phyloP scores from a whole-genome alignment of 2,888 invertebrate species.

The Mylabris sibirica region DNA sequence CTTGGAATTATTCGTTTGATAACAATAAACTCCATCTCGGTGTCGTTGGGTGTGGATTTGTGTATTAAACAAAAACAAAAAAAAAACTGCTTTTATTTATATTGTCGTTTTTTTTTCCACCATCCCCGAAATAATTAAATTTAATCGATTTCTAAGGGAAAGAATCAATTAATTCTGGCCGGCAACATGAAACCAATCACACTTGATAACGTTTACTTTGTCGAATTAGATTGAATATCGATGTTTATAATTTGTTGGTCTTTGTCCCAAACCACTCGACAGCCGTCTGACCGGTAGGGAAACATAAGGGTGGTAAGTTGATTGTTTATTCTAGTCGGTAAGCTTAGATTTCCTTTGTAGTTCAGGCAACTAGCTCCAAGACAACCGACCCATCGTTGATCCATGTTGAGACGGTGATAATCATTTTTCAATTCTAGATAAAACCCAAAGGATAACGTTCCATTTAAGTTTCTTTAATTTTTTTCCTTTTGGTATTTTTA shows the following conservation, averaged over 20 bases:
- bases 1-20: slow-evolving; percentile 20
- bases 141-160: slow-evolving; percentile 6
- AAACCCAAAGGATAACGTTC: slow-evolving; percentile 27
- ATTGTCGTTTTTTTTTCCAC: neutral
- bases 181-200: slow-evolving; percentile 22
- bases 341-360: slow-evolving; percentile 43
- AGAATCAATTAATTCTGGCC: slow-evolving; percentile 27
- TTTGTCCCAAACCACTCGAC: slow-evolving; percentile 25
- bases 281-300: slow-evolving; percentile 39
- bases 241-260: slow-evolving; percentile 26
- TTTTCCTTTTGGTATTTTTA: too few relatives aligned
- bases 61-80: too few relatives aligned
- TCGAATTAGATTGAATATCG: slow-evolving; percentile 14
- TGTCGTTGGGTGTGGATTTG: too few relatives aligned
- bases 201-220: slow-evolving; percentile 19
- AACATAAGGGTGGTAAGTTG: slow-evolving; percentile 46
- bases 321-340: slow-evolving; percentile 53
- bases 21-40: slow-evolving; percentile 25
- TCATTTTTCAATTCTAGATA: slow-evolving; percentile 41
- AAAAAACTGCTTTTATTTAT: slow-evolving; percentile 9
- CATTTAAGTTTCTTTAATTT: neutral
- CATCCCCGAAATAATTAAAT: neutral
- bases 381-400: slow-evolving; percentile 34
- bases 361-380: slow-evolving; percentile 36
- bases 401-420: slow-evolving; percentile 39